Evolutionary conservation across 2,888 invertebrate genomes (phyloP).

Genomic region (Hirtodrosophila cameraria): DNA sequence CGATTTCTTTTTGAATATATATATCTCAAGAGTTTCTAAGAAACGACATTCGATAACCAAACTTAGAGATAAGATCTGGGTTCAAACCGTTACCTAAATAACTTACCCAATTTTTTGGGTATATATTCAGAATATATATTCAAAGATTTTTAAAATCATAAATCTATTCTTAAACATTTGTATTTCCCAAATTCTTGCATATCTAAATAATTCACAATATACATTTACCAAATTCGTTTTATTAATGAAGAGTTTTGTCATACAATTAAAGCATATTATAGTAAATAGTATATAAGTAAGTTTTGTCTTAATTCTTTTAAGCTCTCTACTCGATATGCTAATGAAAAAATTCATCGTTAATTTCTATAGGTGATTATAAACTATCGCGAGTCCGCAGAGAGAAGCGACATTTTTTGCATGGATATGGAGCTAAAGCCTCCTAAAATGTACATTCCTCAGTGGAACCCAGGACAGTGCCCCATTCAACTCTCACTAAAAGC

Average conservation of each 20-base stretch:
- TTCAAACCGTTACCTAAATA: no score
- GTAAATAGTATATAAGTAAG: conserved; percentile 34
- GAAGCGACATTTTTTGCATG: conserved; percentile 67
- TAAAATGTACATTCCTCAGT: conserved; percentile 74
- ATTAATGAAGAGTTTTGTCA: conserved; percentile 73
- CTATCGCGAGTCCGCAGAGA: conserved; percentile 63
- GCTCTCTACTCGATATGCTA: conserved; percentile 40
- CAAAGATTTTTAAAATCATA: no score
- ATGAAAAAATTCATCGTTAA: conserved; percentile 31
- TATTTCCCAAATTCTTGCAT: no score
- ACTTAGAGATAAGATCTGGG: no score
- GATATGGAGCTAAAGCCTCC: conserved; percentile 3
- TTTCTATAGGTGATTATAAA: conserved; percentile 29
- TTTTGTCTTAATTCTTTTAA: conserved; percentile 37
- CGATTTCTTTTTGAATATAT: no score
- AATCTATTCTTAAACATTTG: no score
- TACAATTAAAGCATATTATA: conserved; percentile 75
- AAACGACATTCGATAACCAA: no score
- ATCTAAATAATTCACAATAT: conserved; percentile 1
- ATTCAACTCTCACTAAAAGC: conserved; percentile 27
- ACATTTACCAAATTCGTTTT: conserved; percentile 66
- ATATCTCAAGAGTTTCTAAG: no score
- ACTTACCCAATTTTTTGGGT: no score
- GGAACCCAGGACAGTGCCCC: conserved; percentile 54
- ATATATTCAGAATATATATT: no score